A percentile compares a stretch with the other conserved stretches of the same genome.
Conservation (phyloP, 2,113 vertebrate genomes). For the Artemisiospiza belli region DNA sequence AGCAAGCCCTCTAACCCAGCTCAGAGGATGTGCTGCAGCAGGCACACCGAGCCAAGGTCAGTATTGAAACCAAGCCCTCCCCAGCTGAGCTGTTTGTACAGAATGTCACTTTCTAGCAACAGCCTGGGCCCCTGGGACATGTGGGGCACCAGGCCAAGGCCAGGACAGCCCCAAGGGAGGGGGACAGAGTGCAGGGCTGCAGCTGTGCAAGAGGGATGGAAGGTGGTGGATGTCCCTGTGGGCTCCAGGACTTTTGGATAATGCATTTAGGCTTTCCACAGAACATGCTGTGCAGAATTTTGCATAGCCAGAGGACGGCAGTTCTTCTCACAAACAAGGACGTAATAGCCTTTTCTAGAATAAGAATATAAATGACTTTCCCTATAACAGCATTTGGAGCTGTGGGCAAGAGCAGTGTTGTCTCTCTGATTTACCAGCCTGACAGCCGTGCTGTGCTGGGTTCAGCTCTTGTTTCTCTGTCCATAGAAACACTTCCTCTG, state of each 20-base stretch:
- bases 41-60: fast-evolving
- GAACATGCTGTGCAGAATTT: background rate
- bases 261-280: background rate
- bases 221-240: background rate
- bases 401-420: fast-evolving
- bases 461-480: background rate
- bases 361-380: background rate
- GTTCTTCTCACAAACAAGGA: background rate
- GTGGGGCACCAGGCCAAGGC: background rate
- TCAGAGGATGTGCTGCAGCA: fast-evolving
- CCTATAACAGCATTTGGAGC: background rate
- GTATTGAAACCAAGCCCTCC: background rate
- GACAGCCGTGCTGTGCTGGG: background rate
- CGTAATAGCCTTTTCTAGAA: background rate
- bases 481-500: constrained; percentile 10
- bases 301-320: background rate
- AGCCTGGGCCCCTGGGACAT: background rate
- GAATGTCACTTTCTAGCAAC: background rate
- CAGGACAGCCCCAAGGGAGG: background rate
- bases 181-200: background rate
- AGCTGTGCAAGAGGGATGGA: background rate
- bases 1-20: background rate
- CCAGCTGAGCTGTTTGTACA: background rate
- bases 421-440: background rate
- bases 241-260: background rate